Conservation (phyloP, 1,140 invertebrate genomes). For the Paraescarpia echinospica region DNA sequence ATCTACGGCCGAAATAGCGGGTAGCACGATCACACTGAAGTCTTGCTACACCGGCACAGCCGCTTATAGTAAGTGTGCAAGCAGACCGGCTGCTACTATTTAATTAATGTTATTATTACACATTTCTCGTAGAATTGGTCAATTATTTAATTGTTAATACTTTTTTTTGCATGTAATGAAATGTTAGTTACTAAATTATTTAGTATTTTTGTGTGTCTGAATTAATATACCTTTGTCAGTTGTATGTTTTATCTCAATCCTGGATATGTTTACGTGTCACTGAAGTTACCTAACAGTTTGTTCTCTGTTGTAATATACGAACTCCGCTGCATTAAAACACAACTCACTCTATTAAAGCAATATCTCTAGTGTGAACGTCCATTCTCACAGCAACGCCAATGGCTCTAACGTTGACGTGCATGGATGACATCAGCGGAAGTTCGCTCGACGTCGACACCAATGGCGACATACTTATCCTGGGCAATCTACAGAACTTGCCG, state of each 20-base stretch:
- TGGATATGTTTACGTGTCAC: too few species aligned
- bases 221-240: too few species aligned
- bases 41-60: conserved; percentile 4
- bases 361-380: background rate
- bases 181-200: too few species aligned
- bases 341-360: background rate
- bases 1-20: background rate
- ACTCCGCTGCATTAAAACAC: background rate
- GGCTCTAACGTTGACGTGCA: background rate
- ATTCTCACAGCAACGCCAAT: background rate
- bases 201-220: too few species aligned
- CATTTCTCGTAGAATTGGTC: too few species aligned
- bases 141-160: too few species aligned
- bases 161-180: too few species aligned
- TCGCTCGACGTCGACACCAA: background rate
- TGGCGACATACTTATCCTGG: background rate
- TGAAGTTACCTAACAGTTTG: too few species aligned
- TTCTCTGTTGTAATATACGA: too few species aligned
- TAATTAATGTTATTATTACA: too few species aligned
- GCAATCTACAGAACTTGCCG: background rate
- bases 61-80: background rate
- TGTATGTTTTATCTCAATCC: too few species aligned
- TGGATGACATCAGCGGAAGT: background rate
- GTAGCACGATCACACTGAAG: conserved; percentile 9
- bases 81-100: too few species aligned